phyloP scores from a whole-genome alignment of 2,797 vertebrate species.

The Tangara arthus region DNA sequence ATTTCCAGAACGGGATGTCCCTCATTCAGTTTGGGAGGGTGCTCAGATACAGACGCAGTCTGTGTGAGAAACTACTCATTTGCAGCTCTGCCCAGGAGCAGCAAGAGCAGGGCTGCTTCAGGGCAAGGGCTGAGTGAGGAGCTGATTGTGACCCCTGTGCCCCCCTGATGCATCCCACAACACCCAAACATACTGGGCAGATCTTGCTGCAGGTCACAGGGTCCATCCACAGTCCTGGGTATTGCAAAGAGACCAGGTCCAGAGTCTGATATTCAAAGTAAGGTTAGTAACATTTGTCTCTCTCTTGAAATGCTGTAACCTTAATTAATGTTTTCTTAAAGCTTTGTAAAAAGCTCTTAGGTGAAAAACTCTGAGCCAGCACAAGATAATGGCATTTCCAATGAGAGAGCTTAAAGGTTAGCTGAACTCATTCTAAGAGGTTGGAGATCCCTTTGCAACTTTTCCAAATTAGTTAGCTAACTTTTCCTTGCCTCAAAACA shows the following conservation, averaged over 20 bases:
- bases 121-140: rapidly evolving
- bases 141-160: not conserved
- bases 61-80: not conserved
- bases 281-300: not conserved
- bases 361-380: not conserved
- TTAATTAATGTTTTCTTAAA: not conserved
- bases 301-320: not conserved
- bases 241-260: not conserved
- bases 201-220: not conserved
- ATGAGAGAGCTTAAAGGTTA: not conserved
- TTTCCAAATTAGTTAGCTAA: constrained; percentile 35
- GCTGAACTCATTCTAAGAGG: not conserved
- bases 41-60: not conserved
- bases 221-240: rapidly evolving
- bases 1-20: not conserved
- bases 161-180: not conserved
- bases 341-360: not conserved
- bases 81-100: not conserved
- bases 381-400: not conserved
- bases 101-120: not conserved
- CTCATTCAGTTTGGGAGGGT: not conserved
- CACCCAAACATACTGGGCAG: not conserved
- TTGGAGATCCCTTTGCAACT: constrained; percentile 8
- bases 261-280: not conserved
- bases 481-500: constrained; percentile 57